Evolutionary conservation across 2,113 vertebrate genomes (phyloP).

Genomic region (Chitala chitala): DNA sequence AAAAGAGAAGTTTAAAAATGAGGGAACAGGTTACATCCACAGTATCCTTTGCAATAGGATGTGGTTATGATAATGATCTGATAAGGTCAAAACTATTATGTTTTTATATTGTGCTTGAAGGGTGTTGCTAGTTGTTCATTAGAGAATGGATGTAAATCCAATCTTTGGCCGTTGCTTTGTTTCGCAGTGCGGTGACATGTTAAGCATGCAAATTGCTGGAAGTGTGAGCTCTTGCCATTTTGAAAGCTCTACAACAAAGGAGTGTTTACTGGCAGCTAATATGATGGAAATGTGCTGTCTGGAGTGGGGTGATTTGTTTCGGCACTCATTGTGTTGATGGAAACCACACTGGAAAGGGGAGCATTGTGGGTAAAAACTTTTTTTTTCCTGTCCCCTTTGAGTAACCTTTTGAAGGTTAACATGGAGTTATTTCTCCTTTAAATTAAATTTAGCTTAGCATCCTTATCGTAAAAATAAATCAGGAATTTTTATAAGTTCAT

Average conservation of each 20-base stretch:
- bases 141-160: neutral
- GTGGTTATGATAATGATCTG: neutral
- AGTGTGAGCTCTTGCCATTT: neutral
- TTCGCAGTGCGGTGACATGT: neutral
- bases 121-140: neutral
- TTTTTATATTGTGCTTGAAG: neutral
- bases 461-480: too few relatives aligned
- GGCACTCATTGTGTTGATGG: neutral
- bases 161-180: neutral
- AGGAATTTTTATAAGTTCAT: too few relatives aligned
- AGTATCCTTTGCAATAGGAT: too few relatives aligned
- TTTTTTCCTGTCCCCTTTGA: too few relatives aligned
- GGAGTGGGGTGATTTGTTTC: neutral
- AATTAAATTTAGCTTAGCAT: too few relatives aligned
- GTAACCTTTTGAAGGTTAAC: too few relatives aligned
- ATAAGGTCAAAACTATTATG: neutral
- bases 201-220: neutral
- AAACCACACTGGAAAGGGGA: neutral
- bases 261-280: conserved; percentile 11
- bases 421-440: too few relatives aligned
- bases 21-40: too few relatives aligned
- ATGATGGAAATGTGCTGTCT: conserved; percentile 1
- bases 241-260: neutral
- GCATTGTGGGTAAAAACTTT: neutral
- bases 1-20: too few relatives aligned